phyloP scores from a whole-genome alignment of 2,113 vertebrate genomes.

The Channa argus region DNA sequence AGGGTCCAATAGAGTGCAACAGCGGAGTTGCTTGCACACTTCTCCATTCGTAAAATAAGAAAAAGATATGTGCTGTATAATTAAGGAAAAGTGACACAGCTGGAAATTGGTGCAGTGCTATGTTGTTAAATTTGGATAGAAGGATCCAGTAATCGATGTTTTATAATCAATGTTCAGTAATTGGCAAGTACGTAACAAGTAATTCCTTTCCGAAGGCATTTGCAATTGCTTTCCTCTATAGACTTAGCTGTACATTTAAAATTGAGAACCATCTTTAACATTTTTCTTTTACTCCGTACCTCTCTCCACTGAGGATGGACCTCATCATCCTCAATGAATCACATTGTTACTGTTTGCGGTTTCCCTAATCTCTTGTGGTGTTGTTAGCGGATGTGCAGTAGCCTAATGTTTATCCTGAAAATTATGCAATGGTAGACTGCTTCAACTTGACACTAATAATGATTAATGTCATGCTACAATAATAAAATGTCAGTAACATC shows the following conservation, averaged over 20 bases:
- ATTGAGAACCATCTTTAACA: not conserved
- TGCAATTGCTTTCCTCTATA: not conserved
- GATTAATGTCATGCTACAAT: not conserved
- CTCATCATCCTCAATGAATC: too few species aligned
- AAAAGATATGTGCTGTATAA: not conserved
- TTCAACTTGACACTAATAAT: not conserved
- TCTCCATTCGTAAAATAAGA: not conserved
- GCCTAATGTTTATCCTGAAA: not conserved
- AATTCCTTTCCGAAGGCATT: not conserved
- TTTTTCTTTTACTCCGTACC: not conserved
- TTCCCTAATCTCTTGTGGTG: slow-evolving; percentile 4
- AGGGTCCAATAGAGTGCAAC: too few species aligned
- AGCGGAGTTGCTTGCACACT: too few species aligned
- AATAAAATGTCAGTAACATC: slow-evolving; percentile 7
- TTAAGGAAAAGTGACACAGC: slow-evolving; percentile 5
- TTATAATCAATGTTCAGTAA: slow-evolving; percentile 1
- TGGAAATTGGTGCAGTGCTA: slow-evolving; percentile 3
- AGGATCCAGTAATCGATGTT: not conserved
- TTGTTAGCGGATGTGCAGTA: slow-evolving; percentile 6
- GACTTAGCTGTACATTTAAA: not conserved
- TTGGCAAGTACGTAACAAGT: too few species aligned
- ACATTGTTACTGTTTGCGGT: not conserved
- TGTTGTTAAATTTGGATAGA: not conserved
- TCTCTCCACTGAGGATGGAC: not conserved
- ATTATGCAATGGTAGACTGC: not conserved